These are phyloP conservation scores for Leucoraja erinaceus DNA, from an alignment of 2,113 vertebrate species.

Conservation along the genomic window DNA sequence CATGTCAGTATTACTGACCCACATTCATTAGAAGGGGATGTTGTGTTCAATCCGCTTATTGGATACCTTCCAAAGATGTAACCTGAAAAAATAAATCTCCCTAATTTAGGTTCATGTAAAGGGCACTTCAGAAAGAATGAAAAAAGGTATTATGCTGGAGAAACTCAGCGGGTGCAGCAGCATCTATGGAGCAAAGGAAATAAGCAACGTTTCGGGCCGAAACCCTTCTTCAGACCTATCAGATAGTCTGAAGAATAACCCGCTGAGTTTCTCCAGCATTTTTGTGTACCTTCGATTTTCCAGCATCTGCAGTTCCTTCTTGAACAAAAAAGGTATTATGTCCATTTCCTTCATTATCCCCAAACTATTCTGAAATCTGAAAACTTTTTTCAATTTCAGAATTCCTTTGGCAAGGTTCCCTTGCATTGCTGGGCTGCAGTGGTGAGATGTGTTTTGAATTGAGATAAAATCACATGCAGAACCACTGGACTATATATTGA, in stretches of 20 bases:
- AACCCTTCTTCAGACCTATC: too few relatives aligned
- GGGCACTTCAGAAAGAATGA: neutral
- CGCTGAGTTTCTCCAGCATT: too few relatives aligned
- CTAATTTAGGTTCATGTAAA: neutral
- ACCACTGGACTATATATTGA: neutral
- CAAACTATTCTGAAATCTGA: neutral
- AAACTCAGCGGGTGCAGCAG: too few relatives aligned
- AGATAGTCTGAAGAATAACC: too few relatives aligned
- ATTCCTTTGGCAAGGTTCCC: neutral
- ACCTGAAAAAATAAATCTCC: neutral
- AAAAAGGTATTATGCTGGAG: neutral
- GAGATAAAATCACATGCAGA: neutral
- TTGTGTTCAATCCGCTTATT: neutral
- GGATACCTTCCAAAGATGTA: neutral
- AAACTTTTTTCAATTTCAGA: neutral
- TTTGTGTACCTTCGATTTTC: too few relatives aligned
- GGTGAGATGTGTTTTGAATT: neutral
- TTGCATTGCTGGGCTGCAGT: neutral
- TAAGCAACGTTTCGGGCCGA: too few relatives aligned
- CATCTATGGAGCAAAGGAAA: too few relatives aligned
- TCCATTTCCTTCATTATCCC: neutral
- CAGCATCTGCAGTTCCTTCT: too few relatives aligned
- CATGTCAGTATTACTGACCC: neutral
- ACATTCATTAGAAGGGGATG: neutral
- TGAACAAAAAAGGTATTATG: neutral